A percentile compares a stretch with the other conserved stretches of the same genome.
These are phyloP conservation scores for Anolis carolinensis DNA, from an alignment of 2,113 vertebrate species.

Conservation along the genomic window DNA sequence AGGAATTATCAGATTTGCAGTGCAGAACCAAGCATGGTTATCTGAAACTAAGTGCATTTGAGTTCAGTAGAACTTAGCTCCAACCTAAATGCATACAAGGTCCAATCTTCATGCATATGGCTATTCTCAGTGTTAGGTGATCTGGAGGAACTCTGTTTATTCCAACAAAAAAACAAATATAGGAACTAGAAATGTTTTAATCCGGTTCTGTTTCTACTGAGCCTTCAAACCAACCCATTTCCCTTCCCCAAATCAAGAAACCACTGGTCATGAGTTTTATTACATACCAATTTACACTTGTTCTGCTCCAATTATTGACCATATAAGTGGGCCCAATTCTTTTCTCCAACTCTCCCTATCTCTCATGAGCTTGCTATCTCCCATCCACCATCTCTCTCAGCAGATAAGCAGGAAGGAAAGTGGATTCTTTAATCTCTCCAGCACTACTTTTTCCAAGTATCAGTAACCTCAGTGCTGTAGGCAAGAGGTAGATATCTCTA, in stretches of 20 bases:
- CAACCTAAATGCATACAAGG: not conserved
- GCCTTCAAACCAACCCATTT: not conserved
- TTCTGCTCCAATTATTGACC: not conserved
- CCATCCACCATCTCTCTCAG: not conserved
- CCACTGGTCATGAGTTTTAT: not conserved
- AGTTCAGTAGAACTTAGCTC: not conserved
- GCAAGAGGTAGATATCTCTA: too few species aligned
- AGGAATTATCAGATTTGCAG: not conserved
- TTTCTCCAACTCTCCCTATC: not conserved
- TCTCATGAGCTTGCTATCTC: not conserved
- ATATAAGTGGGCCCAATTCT: too few species aligned
- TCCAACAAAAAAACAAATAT: not conserved
- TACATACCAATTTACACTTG: too few species aligned
- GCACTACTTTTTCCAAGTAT: too few species aligned
- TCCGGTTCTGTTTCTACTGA: not conserved
- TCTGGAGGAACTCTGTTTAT: not conserved
- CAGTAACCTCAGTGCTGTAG: too few species aligned
- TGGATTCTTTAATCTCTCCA: not conserved
- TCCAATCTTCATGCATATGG: not conserved
- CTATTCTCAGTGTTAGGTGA: not conserved
- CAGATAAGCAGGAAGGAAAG: not conserved
- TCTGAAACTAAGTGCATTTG: not conserved
- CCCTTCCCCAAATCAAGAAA: not conserved
- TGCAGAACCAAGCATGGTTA: not conserved
- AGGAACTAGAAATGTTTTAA: not conserved